Base-by-base conservation (phyloP, 2,888 invertebrate species). In the Pecten maximus region DNA sequence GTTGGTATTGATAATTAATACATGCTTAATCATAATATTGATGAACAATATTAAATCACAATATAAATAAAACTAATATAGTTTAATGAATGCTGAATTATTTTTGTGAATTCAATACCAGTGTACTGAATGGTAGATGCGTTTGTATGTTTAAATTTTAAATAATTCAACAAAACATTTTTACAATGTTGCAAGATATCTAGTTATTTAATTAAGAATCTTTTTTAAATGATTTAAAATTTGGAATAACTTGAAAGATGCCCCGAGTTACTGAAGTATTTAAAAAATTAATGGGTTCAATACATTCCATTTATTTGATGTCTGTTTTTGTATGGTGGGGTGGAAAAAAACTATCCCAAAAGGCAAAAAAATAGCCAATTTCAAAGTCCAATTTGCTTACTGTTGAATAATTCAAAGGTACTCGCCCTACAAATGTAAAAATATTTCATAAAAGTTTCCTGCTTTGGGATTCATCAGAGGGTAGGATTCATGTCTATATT, bases 361-460 rank as follows among this genome's bases (percentile, higher is more conserved):
- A 28, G 74, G 8, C 19, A 28, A 35, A 35, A 74, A 28, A 28
- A 60, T 28, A 15, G 6, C 74, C 74, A 74, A 74, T 74, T 74
- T 74, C 74, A 28, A 74, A 74, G 74, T 74, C 74, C 74, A 74
- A 74, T 74, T 74, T 74, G 28, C 35, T 74, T 35, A 74, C 74
- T 74, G 74, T 74, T 74, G 74, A 74, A 74, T 74, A 74, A 74
- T 74, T 28, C 74, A 74, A 74, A 74, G 74, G 74, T 35, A 28
- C 35, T 74, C 12, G 12, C 74, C 23, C 74, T 28, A 35, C 74
- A 74, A 74, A 74, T 74, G 74, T 74, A 74, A 28, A 28, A 74
- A 12, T 74, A 74, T 74, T 74, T 74, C 74, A 74, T 74, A 74
- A 74, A 74, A 2, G 35, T 74, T 8, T 74, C 74, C 74, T 35